Conservation (phyloP, 2,113 vertebrate genomes). For the Syngnathoides biaculeatus region DNA sequence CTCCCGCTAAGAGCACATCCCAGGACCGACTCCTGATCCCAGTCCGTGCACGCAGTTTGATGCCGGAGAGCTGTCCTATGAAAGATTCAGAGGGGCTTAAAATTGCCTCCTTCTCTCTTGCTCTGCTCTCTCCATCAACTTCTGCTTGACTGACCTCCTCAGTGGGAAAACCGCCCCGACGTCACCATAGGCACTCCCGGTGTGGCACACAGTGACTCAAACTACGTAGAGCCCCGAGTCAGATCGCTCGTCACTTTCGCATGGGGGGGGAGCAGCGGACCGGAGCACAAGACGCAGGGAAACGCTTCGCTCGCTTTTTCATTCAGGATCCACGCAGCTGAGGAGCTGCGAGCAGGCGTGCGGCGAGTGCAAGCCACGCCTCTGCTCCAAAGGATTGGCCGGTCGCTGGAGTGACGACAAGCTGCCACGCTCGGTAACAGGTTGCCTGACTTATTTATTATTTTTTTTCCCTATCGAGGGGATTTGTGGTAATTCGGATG, state of each 20-base stretch:
- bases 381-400: slow-evolving; percentile 73
- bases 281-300: slow-evolving; percentile 44
- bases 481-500: slow-evolving; percentile 59
- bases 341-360: slow-evolving; percentile 62
- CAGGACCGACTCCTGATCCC: slow-evolving; percentile 34
- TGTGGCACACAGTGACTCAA: slow-evolving; percentile 45
- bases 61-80: slow-evolving; percentile 62
- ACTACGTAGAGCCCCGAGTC: slow-evolving; percentile 37
- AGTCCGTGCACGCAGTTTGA: slow-evolving; percentile 47
- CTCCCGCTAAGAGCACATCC: slow-evolving; percentile 34
- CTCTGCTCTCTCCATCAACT: slow-evolving; percentile 46
- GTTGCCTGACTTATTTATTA: slow-evolving; percentile 60
- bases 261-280: slow-evolving; percentile 40
- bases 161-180: slow-evolving; percentile 48
- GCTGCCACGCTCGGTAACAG: slow-evolving; percentile 61
- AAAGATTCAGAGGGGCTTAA: slow-evolving; percentile 71
- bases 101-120: slow-evolving; percentile 52
- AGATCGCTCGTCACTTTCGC: slow-evolving; percentile 34
- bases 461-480: slow-evolving; percentile 39
- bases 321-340: slow-evolving; percentile 69
- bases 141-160: slow-evolving; percentile 51
- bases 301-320: slow-evolving; percentile 63
- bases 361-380: slow-evolving; percentile 75
- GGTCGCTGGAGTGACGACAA: slow-evolving; percentile 59
- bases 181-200: slow-evolving; percentile 55